Base-by-base conservation (phyloP, 2,888 invertebrate species). In the Phaedon cochleariae region DNA sequence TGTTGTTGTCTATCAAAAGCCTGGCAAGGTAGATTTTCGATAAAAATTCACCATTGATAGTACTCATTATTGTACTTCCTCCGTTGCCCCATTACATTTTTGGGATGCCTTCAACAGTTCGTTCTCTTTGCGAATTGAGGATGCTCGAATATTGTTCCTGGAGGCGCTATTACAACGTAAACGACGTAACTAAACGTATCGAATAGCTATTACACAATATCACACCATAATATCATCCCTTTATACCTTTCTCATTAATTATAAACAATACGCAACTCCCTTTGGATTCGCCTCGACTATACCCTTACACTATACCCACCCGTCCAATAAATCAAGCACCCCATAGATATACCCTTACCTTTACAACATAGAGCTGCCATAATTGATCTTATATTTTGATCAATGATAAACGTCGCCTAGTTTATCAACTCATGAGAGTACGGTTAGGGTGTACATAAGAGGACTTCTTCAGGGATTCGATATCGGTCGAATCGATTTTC, bases 381-480 rank as follows among this genome's bases (percentile, higher is more conserved):
- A 57, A 57, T 57, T 57, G 57, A 57, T 57, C 57, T 57, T 57
- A 57, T n/a, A 29, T 57, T 45, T 45, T 57, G 57, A 57, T 53
- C 49, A 59, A 53, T 49, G 53, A 54, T 59, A 54, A 64, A 64
- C 54, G 59, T 53, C 53, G 49, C 54, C 59, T 49, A 54, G 64
- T 54, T 59, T 45, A 59, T 55, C 59, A 59, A 48, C 54, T 64
- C 26, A 54, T 54, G 59, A 53, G 64, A 58, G 64, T 55, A 10
- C 55, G 55, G 46, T 22, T 45, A 29, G 26, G 2, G 45, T 18
- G n/a, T n/a, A n/a, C n/a, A 4, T 4, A 2, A 15, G 15, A 41
- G 57, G 17, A 45, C 45, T 57, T 45, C 57, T 57, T 45, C 18
- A 2, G 57, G 57, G 57, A 57, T 17, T 17, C 22, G 17, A 15